Base-by-base conservation (phyloP, 2,797 vertebrate genomes). In the Gadopsis marmoratus region DNA sequence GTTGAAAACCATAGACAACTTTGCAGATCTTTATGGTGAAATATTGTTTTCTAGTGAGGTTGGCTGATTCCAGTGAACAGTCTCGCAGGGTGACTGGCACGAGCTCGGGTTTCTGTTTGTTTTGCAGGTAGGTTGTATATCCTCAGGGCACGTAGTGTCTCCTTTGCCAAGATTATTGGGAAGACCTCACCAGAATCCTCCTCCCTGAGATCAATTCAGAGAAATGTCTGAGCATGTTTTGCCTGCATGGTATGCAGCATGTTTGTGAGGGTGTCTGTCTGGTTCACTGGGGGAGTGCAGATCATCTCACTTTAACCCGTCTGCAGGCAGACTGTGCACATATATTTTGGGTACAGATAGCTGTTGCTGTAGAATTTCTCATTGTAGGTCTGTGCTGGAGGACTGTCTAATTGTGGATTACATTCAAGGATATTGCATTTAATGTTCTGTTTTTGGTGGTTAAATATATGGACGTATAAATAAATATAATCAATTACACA, bases 181-280 rank as follows among this genome's bases (percentile, higher is more conserved):
- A 89, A 89, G 80, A 79, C 71, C 69, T 92, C 87, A 83, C 31
- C 74, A 85, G 71, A 88, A 75, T 82, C 76, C 84, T 88, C 92
- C 87, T 76, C 82, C 78, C 78, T 48, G 33, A 43, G 74, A 87
- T 92, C 86, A 89, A 83, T 90, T 90, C 86, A 79, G 81, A 88
- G 85, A 88, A 91, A 82, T 93, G 94, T 91, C 93, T 93, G 89
- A 90, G 93, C 91, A 91, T 93, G 93, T 93, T 93, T 92, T 88
- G 67, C 89, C 82, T 86, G 65, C 59, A 81, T 83, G 92, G 89
- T 89, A 90, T 94, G 91, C 79, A 82, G 51, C 33, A 19, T 73
- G 71, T 87, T 87, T 65, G 59, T 78, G 74, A 76, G 76, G 75
- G 74, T 77, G 77, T 76, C 59, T 58, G 71, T 72, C 67, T 60